Evolutionary conservation across 2,888 invertebrate species (phyloP), one percentile per base, ranked within the genome.

Genomic region (Pinctada fucata): DNA sequence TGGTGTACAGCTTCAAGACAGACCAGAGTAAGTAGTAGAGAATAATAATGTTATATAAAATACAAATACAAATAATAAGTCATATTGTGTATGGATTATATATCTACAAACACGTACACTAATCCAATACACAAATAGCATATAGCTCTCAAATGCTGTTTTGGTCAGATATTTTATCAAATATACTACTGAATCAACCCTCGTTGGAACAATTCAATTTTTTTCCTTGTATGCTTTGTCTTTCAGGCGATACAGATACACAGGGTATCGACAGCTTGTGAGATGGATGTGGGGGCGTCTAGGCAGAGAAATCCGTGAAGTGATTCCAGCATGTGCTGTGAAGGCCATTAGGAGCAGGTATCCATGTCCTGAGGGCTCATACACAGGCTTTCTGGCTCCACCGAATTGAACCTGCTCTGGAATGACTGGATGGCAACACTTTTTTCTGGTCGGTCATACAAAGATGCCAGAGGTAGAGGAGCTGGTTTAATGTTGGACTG

Each of bases 251-350:
- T 70, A 79, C 13, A n/a, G 81, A 16, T 78, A 79, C 50, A 75
- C 71, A 2, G 72, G 72, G 0, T 81, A 81, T 69, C 51, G 78
- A 66, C 72, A 76, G 50, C 69, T 79, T 4, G 73, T 64, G 5
- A 47, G 81, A 16, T 79, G 79, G 79, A 64, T 67, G 16, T 81
- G 81, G 81, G 74, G 66, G 8, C 77, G 48, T 48, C 49, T 81
- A 2, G 79, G 71, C 8, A 79, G 73, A 50, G 47, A 79, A 8
- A 64, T 74, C 0, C 52, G 81, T 64, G 74, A 77, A 2, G 51
- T 72, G 48, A 51, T 77, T 58, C 81, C 81, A 51, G 52, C 81
- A 51, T 81, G 76, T 79, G 81, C 64, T 50, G 74, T 79, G 3
- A 8, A 16, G 0, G 6, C 3, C 8, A 79, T 79, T 4, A 13